Conservation (phyloP, 2,888 invertebrate genomes). For the Microchrysa polita region DNA sequence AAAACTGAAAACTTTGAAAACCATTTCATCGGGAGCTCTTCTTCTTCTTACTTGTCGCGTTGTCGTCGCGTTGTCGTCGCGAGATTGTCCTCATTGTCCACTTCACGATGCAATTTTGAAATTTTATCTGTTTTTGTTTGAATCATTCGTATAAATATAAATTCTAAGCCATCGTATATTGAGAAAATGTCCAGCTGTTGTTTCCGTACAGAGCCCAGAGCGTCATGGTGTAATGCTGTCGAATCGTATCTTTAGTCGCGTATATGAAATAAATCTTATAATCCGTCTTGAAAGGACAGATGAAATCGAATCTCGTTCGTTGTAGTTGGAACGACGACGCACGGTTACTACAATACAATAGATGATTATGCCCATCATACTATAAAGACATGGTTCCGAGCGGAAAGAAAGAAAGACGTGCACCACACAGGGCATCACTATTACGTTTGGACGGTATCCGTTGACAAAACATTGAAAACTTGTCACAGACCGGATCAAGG, state of each 20-base stretch:
- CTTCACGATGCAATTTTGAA: too few species aligned
- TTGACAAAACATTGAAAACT: slow-evolving; percentile 31
- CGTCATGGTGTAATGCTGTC: too few species aligned
- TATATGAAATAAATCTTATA: slow-evolving; percentile 36
- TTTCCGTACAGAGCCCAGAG: background rate
- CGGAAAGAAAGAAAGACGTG: slow-evolving; percentile 17
- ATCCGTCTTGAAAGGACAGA: slow-evolving; percentile 37
- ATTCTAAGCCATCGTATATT: too few species aligned
- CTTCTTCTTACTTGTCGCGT: too few species aligned
- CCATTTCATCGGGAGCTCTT: too few species aligned
- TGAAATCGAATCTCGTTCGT: slow-evolving; percentile 25
- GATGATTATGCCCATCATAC: background rate
- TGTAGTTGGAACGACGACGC: too few species aligned
- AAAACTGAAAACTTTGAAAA: too few species aligned
- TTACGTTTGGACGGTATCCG: background rate
- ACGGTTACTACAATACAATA: slow-evolving; percentile 27
- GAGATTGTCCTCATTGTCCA: too few species aligned
- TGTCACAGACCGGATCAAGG: slow-evolving; percentile 41
- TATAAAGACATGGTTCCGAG: background rate
- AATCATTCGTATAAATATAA: too few species aligned
- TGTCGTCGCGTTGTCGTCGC: too few species aligned
- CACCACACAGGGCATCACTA: too few species aligned
- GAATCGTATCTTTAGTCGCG: slow-evolving; percentile 1
- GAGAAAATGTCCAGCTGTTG: slow-evolving; percentile 33
- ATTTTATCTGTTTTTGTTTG: too few species aligned